Base-by-base conservation (phyloP, 2,113 vertebrate species). In the Neomonachus schauinslandi region DNA sequence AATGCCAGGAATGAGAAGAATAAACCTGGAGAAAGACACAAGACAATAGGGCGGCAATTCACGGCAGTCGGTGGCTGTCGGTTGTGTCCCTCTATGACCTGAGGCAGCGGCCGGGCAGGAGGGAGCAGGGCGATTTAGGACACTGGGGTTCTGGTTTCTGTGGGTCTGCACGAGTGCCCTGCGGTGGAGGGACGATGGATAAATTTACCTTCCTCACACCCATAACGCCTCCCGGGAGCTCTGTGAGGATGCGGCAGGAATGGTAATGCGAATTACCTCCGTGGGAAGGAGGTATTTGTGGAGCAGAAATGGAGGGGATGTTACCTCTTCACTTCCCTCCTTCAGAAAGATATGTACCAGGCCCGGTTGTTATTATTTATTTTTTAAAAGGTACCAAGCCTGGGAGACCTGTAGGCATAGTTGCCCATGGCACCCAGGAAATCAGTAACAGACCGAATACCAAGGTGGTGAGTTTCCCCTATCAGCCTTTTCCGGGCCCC, bases 51-150 rank as follows among this genome's bases (percentile, higher is more conserved):
- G n/a, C 18, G 92, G 51, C 1, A 2, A 76, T 12, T 67, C 79
- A 49, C 0, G 3, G 77, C 51, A 14, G 6, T 39, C 10, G 15
- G 18, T 2, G 2, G 61, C n/a, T 3, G 0, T 11, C 28, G 1
- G n/a, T 0, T 7, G 13, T 61, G 91, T 72, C 82, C n/a, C 67
- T 18, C 59, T 59, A 12, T 0, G 63, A 81, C 53, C 24, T 18
- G 46, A 71, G 46, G 57, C 7, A 86, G 86, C 1, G 26, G 67
- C 51, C 2, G 16, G 72, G 42, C 11, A 12, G 42, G 74, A 49
- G 7, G 53, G 71, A 33, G 31, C 49, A 0, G 65, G 83, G 53
- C 19, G 0, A 24, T 13, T 2, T 10, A 33, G 76, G 88, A 87
- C 83, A 69, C 51, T 5, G 83, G 31, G 42, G 51, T 51, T 84